Evolutionary conservation across 1,140 invertebrate species (phyloP), one percentile per base, ranked within the genome.

Genomic region (Varroa destructor): DNA sequence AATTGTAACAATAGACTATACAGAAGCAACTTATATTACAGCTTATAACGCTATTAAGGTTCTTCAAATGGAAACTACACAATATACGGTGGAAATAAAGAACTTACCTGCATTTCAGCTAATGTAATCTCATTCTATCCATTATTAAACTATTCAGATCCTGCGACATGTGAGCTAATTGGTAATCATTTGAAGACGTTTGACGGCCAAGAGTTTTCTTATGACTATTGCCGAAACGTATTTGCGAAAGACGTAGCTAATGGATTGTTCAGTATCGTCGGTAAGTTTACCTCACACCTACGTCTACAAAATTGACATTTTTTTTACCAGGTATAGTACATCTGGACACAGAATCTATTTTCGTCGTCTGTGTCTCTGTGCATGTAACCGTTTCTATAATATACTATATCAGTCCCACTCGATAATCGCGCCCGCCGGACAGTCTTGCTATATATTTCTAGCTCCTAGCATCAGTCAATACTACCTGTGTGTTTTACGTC

Each of bases 191-290:
- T 91, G 75, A 86, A 83, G 71, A 90, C 88, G 0, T 91, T 91
- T 74, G 89, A 91, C 78, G 85, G 85, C 6, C 82, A 84, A 0
- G 84, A 88, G 67, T 88, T 84, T 72, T 87, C 88, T 75, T 88
- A 88, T 74, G 88, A 89, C 73, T 82, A 88, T 12, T 91, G 89
- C 77, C 85, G 87, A 79, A 88, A 91, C 77, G 84, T 89, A 55
- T 77, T 91, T 5, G 86, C 85, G 0, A 81, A 87, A 55, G 87
- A 90, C 76, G 82, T 85, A 73, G 14, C 43, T 6, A 71, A 73
- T 12, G 67, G 67, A 36, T 42, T 40, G 10, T 75, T 71, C 54
- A 73, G 73, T 43, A 58, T 74, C 36, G 57, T 67, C 36, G 55
- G 87, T 88, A 80, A 82, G 80, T 80, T 51, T 51, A 8, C 25